Base-by-base conservation (phyloP, 2,888 invertebrate species). In the Aromia moschata region DNA sequence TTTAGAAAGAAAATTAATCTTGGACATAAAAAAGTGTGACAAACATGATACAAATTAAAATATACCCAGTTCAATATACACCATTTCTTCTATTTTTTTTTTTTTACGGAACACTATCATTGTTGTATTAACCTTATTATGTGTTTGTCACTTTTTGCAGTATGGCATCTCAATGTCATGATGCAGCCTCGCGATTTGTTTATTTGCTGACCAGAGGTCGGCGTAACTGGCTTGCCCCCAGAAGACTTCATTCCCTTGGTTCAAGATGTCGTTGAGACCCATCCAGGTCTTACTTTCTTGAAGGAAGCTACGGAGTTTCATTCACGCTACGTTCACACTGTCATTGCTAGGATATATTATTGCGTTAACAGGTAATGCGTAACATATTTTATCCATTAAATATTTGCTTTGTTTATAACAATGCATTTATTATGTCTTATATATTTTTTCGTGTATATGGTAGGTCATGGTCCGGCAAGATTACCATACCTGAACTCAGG, bases 251-350 rank as follows among this genome's bases (percentile, higher is more conserved):
- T 96, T 76, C 92, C 96, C 15, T 82, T 98, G 70, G 91, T 98
- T 51, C 94, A 97, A 83, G 98, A 98, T 81, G 95, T 98, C n/a
- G 96, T 98, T 37, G 97, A 98, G 80, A 94, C 96, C 5, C 98
- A 98, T 84, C 98, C 98, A 0, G 98, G 99, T 43, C 87, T 99
- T 69, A 93, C 93, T 63, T 99, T 99, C 85, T 87, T 99, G 58
- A 94, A 96, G 81, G 96, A 98, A 80, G 98, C 98, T 58, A 93
- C 94, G 1, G 98, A 99, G 84, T 99, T 99, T 83, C 98, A 99
- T 85, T 96, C 96, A 62, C 89, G 97, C 85, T 99, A 98, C 80
- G 94, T 98, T 71, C 96, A 98, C 82, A 98, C 98, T 79, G 98
- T 98, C 76, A 96, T 98, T 78, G 96, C 97, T 68, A 89, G 98